Conservation (phyloP, 2,113 vertebrate species). For the Varanus salvator region DNA sequence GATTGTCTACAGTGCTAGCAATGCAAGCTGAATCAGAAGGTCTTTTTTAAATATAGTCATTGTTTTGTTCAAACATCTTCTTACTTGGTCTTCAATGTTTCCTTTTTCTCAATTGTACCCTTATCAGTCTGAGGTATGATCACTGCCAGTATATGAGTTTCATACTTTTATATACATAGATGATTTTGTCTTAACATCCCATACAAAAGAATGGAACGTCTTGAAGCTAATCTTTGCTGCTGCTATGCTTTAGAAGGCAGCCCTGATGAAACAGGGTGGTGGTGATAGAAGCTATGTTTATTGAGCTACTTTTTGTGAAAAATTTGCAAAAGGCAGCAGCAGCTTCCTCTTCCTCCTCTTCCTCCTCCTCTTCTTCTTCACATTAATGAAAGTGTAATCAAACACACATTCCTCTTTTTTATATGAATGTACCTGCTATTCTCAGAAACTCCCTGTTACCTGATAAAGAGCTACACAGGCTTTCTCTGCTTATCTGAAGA, state of each 20-base stretch:
- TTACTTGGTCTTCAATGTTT: constrained; percentile 48
- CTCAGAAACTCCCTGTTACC: constrained; percentile 46
- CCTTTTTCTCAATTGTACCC: constrained; percentile 30
- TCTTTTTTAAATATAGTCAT: neutral
- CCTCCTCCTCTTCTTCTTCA: neutral
- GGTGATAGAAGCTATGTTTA: constrained; percentile 43
- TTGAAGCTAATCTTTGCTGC: constrained; percentile 51
- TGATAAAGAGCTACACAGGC: constrained; percentile 50
- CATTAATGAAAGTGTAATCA: constrained; percentile 49
- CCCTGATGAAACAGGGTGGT: constrained; percentile 52
- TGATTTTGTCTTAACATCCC: constrained; percentile 60
- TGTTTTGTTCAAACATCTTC: constrained; percentile 42
- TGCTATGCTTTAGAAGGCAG: constrained; percentile 36
- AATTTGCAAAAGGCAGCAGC: neutral
- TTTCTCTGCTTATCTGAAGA: constrained; percentile 54
- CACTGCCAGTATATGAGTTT: constrained; percentile 54
- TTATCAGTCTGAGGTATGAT: constrained; percentile 46
- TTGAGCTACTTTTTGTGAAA: constrained; percentile 27
- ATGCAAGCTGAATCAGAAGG: constrained; percentile 26
- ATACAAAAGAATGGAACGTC: constrained; percentile 50
- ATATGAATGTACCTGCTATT: constrained; percentile 46
- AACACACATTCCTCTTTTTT: constrained; percentile 23
- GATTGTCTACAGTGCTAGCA: constrained; percentile 32
- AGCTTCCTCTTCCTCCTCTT: neutral
- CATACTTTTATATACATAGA: constrained; percentile 8